Conservation (phyloP, 2,888 invertebrate species). For the Zygogramma bicolorata region DNA sequence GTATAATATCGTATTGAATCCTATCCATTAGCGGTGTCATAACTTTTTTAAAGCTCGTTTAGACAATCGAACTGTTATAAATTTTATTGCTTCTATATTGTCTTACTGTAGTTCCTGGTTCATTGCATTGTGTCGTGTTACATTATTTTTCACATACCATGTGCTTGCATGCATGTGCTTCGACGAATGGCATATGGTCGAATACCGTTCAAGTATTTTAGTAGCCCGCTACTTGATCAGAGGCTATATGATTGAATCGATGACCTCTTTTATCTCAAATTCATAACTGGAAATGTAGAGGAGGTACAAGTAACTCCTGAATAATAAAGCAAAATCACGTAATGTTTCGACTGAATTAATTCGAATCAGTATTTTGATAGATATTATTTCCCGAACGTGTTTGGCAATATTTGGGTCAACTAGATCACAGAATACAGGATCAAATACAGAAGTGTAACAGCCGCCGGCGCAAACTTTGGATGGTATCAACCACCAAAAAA, state of each 20-base stretch:
- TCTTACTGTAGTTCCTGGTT: conserved; percentile 1
- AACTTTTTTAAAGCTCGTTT: neutral
- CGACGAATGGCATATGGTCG: conserved; percentile 3
- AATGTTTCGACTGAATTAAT: too few species aligned
- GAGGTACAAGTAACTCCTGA: too few species aligned
- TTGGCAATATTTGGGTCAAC: too few species aligned
- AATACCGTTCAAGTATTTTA: neutral
- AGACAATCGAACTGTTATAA: neutral
- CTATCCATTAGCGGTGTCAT: neutral
- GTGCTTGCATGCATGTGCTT: neutral
- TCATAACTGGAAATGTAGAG: too few species aligned
- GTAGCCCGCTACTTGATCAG: neutral
- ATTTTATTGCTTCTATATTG: conserved; percentile 3
- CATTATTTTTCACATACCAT: neutral
- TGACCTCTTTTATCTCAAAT: too few species aligned
- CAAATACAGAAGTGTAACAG: too few species aligned
- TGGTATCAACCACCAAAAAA: too few species aligned
- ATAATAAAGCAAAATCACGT: too few species aligned
- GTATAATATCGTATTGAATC: neutral
- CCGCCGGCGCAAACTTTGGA: too few species aligned
- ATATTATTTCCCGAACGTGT: too few species aligned
- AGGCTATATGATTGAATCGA: neutral
- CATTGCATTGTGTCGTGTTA: neutral
- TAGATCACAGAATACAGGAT: too few species aligned
- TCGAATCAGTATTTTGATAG: too few species aligned